phyloP scores from a whole-genome alignment of 2,797 vertebrate genomes.

The Steatocranus sp. region DNA sequence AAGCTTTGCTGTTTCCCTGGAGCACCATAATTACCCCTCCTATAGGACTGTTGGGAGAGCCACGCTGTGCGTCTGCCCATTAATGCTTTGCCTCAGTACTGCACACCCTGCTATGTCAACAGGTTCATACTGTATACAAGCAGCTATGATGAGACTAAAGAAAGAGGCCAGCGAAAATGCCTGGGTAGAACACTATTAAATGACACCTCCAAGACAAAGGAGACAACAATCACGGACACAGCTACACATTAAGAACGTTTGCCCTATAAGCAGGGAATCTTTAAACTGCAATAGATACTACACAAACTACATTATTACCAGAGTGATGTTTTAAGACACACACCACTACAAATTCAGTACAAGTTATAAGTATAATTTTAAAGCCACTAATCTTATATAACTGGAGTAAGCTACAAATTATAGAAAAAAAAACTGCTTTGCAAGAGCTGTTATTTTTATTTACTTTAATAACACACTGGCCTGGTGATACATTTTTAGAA shows the following conservation, averaged over 20 bases:
- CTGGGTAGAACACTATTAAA: neutral
- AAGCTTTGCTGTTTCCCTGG: constrained; percentile 28
- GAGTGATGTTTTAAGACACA: neutral
- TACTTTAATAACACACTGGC: neutral
- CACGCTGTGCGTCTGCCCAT: constrained; percentile 24
- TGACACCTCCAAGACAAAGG: neutral
- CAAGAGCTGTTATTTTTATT: neutral
- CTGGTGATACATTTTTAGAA: neutral
- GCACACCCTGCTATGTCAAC: constrained; percentile 57
- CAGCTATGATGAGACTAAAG: constrained; percentile 26
- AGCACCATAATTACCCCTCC: constrained; percentile 58
- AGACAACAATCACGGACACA: neutral
- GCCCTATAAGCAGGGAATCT: neutral
- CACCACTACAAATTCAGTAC: neutral
- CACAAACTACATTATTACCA: neutral
- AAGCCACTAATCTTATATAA: neutral
- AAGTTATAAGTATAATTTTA: neutral
- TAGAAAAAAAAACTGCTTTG: neutral
- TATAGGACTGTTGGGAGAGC: constrained; percentile 14
- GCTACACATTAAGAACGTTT: neutral
- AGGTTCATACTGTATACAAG: constrained; percentile 27
- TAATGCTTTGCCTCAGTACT: constrained; percentile 30
- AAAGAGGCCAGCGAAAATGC: neutral
- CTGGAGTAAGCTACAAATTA: neutral
- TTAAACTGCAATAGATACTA: neutral